A percentile compares a stretch with the other conserved stretches of the same genome.
phyloP scores from a whole-genome alignment of 1,140 invertebrate genomes.

The Pseudomyrmex concolor region DNA sequence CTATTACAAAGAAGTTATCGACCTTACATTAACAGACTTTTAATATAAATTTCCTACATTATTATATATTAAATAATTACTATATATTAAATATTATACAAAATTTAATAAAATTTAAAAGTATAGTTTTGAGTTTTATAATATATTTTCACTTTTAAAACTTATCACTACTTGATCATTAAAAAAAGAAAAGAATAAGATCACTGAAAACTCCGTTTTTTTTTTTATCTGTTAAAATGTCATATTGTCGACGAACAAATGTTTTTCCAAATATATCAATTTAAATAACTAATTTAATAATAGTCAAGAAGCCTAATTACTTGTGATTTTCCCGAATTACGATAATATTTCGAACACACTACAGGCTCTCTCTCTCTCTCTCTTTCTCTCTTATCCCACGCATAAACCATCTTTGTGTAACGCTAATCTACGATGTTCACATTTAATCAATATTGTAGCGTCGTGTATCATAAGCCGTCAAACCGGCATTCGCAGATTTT shows the following conservation, averaged over 20 bases:
- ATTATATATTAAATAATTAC: too few relatives aligned
- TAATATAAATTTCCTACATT: not conserved
- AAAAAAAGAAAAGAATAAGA: not conserved
- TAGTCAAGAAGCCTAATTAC: too few relatives aligned
- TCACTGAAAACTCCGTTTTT: not conserved
- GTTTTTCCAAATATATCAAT: not conserved
- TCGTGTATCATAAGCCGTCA: conserved; percentile 10
- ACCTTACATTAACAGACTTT: not conserved
- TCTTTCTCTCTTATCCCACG: not conserved
- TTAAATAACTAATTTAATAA: not conserved
- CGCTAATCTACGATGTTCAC: not conserved
- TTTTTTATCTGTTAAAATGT: not conserved
- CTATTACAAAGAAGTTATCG: too few relatives aligned
- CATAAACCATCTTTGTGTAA: not conserved
- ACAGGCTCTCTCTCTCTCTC: too few relatives aligned
- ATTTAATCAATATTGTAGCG: conserved; percentile 26
- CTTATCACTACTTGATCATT: not conserved
- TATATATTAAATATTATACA: not conserved
- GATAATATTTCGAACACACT: too few relatives aligned
- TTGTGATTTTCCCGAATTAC: too few relatives aligned
- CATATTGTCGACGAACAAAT: not conserved
- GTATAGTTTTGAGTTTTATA: not conserved
- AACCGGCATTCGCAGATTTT: conserved; percentile 25
- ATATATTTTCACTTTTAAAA: not conserved
- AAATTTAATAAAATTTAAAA: not conserved